Percentiles rank a stretch among this genome's conserved stretches.
Conservation (phyloP, 2,113 vertebrate genomes). For the Dipodomys spectabilis region DNA sequence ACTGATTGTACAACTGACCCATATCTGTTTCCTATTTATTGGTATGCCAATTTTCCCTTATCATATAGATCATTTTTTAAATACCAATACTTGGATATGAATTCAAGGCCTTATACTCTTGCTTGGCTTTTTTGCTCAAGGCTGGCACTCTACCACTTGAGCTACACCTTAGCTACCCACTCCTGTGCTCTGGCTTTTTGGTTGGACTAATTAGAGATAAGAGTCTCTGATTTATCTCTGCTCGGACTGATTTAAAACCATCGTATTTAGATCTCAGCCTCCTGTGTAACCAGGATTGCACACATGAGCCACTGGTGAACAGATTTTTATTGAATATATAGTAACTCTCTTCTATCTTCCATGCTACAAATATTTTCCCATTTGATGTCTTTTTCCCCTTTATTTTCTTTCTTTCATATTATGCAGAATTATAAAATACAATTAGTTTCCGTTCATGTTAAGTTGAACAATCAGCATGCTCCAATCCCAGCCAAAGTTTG, state of each 20-base stretch:
- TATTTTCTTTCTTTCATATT: neutral
- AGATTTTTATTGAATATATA: neutral
- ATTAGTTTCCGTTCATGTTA: constrained; percentile 12
- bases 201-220: too few relatives aligned
- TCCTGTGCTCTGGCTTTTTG: too few relatives aligned
- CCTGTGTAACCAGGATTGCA: too few relatives aligned
- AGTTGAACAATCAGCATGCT: neutral
- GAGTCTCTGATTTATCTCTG: too few relatives aligned
- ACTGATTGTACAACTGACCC: neutral
- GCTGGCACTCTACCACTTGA: too few relatives aligned
- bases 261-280: too few relatives aligned
- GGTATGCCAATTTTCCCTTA: neutral
- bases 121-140: too few relatives aligned
- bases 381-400: neutral
- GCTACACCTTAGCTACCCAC: too few relatives aligned
- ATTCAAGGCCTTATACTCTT: neutral
- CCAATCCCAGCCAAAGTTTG: neutral
- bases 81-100: neutral
- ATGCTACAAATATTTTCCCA: neutral
- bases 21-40: constrained; percentile 20
- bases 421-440: constrained; percentile 1
- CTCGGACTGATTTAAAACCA: too few relatives aligned
- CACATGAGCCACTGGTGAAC: neutral
- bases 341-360: constrained; percentile 7
- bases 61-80: neutral